Evolutionary conservation across 2,888 invertebrate species (phyloP), one percentile per base, ranked within the genome.

Genomic region (Rugalucina vietnamica): DNA sequence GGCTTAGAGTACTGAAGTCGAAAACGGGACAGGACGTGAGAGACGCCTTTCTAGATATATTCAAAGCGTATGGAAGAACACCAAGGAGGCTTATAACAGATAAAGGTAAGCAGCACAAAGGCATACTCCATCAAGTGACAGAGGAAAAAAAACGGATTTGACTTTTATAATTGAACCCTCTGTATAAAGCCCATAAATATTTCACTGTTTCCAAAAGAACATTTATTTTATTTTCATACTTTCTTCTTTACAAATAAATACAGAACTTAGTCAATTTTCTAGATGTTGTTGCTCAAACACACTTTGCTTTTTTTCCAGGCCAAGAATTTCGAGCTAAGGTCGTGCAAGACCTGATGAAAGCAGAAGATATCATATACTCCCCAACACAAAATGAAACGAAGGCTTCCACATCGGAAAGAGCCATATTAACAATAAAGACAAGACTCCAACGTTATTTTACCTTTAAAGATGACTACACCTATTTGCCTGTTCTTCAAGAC

Each of bases 1-100:
- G 84, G 84, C n/a, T 87, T 49, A 70, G 76, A 36, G 65, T 76
- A 27, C 37, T 85, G n/a, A 76, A 74, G 49, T 70, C 75, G 12
- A 85, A 87, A 54, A 78, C 79, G 29, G 81, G 81, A 14, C 37
- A n/a, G 21, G 49, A 76, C n/a, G 79, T 85, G 14, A 49, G 73
- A 32, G 39, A 36, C 27, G 83, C 79, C 0, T 75, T 87, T 14
- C 34, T 54, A 24, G 76, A 80, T 37, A 80, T 81, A 34, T 60
- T 86, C 5, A 54, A 12, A 21, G 65, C 50, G 24, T 72, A 5
- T 10, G 84, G 82, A 29, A 74, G 85, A 76, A 32, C 54, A 72
- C 79, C 82, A 18, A 76, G 18, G 2, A 60, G 74, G 72, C 43
- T 85, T 18, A 36, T 75, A 1, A 81, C 82, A 1, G 81, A 87